Base-by-base conservation (phyloP, 2,113 vertebrate genomes). In the Chaenocephalus aceratus region DNA sequence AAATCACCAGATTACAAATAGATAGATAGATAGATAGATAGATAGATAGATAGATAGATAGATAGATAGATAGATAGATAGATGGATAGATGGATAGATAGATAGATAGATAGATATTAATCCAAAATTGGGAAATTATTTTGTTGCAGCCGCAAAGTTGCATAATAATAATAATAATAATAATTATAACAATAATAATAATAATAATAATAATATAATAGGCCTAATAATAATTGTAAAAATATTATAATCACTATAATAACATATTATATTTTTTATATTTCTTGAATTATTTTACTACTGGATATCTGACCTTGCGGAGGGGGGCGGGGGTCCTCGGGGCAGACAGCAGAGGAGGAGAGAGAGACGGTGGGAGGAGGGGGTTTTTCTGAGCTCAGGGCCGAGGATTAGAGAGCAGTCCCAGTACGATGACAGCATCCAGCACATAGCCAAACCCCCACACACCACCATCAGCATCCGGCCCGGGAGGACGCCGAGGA, bases 351-450 rank as follows among this genome's bases (percentile, higher is more conserved):
- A 62, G 73, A 82, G 82, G 74, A 87, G 71, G 63, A 58, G 71
- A 75, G 63, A 75, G 62, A 54, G 65, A 71, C 14, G 52, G 65
- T 12, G 77, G 58, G 70, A 82, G 83, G 63, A 86, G 74, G 87
- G 81, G 89, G 89, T 88, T 75, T 89, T 91, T 92, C 87, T 89
- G 90, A 88, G 88, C 85, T 91, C 88, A 84, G 85, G 87, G 89
- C 84, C 83, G 86, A 81, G 92, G 94, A 95, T 93, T 95, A 94
- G 86, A 88, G 83, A 92, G 81, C 85, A 88, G 84, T 85, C 85
- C 91, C 92, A 80, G 82, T 84, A 54, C 75, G 89, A 92, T 94
- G 94, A 93, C 93, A 95, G 93, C 93, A 92, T 93, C 93, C 92
- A 93, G 85, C 82, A 69, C 48, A 74, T 76, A 91, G 88, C 88